phyloP scores from a whole-genome alignment of 2,888 invertebrate species.

The Nephrotoma appendiculata region DNA sequence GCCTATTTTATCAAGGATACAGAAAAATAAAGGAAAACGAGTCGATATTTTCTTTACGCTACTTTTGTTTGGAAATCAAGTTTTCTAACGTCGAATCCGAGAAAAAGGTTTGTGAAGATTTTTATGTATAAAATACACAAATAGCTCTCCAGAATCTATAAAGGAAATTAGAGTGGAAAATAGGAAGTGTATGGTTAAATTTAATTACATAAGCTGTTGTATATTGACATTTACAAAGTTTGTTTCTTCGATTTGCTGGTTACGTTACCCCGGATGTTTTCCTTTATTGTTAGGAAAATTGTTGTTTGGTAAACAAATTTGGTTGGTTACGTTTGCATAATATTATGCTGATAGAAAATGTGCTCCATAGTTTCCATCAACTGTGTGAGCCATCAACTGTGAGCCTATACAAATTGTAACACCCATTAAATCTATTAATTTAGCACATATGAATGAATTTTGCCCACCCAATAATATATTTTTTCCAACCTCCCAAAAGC shows the following conservation, averaged over 20 bases:
- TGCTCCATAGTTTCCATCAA: too few relatives aligned
- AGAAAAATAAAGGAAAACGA: not conserved
- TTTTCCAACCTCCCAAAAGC: too few relatives aligned
- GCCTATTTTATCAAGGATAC: not conserved
- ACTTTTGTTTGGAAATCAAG: not conserved
- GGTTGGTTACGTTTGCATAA: too few relatives aligned
- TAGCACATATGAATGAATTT: too few relatives aligned
- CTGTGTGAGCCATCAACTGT: too few relatives aligned
- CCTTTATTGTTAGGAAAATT: too few relatives aligned
- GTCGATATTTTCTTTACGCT: not conserved
- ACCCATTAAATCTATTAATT: too few relatives aligned
- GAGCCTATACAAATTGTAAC: too few relatives aligned
- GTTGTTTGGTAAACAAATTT: too few relatives aligned
- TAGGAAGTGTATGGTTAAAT: not conserved
- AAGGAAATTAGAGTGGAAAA: not conserved
- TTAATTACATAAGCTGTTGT: not conserved
- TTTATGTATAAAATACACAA: not conserved
- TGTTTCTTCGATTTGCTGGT: not conserved
- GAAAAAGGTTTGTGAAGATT: not conserved
- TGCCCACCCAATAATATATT: too few relatives aligned
- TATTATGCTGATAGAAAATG: too few relatives aligned
- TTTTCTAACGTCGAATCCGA: not conserved
- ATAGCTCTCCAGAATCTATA: not conserved
- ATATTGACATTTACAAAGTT: not conserved
- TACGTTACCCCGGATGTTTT: too few relatives aligned